A percentile compares a stretch with the other conserved stretches of the same genome.
These are phyloP conservation scores for Lota lota DNA, from an alignment of 2,113 vertebrate genomes.

Conservation along the genomic window DNA sequence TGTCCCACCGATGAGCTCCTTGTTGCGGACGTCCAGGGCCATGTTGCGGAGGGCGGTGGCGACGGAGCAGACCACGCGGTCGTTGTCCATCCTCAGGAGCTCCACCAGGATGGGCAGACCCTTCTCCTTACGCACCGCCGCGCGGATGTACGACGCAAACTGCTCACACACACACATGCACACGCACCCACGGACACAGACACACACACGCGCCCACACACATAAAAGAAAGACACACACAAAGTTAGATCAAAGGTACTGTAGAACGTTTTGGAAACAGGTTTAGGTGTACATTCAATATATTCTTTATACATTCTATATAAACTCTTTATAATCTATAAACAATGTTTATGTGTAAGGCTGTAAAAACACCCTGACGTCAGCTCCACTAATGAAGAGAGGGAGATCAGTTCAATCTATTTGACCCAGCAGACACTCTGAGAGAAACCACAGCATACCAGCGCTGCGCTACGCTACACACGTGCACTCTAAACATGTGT, in stretches of 20 bases:
- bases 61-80: constrained; percentile 94
- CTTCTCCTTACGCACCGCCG: constrained; percentile 95
- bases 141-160: constrained; percentile 96
- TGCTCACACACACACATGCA: constrained; percentile 43
- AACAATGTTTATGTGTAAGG: too few relatives aligned
- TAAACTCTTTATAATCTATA: too few relatives aligned
- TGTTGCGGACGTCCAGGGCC: constrained; percentile 95
- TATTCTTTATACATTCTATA: too few relatives aligned
- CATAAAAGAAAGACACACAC: background rate
- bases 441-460: too few relatives aligned
- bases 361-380: too few relatives aligned
- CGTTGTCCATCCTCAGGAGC: constrained; percentile 95
- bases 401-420: too few relatives aligned
- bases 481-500: too few relatives aligned
- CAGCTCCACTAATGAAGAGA: too few relatives aligned
- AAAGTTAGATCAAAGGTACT: background rate
- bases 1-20: constrained; percentile 92
- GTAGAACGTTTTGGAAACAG: too few relatives aligned
- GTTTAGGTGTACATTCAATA: too few relatives aligned
- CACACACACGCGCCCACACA: background rate
- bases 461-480: too few relatives aligned
- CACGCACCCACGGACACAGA: background rate
- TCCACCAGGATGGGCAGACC: constrained; percentile 97
- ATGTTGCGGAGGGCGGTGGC: constrained; percentile 96
- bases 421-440: too few relatives aligned